phyloP scores from a whole-genome alignment of 2,888 invertebrate species.

The Dynastes hyllus region DNA sequence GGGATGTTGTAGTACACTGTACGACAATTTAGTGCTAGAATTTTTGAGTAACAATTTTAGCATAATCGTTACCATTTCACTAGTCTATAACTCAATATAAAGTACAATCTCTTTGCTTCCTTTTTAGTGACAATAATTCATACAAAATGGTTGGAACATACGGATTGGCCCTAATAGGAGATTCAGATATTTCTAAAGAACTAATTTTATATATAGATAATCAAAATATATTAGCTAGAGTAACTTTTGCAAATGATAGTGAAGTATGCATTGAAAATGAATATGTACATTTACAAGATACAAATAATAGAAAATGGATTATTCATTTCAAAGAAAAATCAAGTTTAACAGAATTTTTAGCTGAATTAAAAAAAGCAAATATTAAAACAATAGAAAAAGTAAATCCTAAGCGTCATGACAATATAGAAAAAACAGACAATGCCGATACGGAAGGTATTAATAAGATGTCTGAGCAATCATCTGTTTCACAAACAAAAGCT shows the following conservation, averaged over 20 bases:
- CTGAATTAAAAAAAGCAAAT: slow-evolving; percentile 10
- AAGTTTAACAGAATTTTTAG: slow-evolving; percentile 5
- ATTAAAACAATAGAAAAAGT: slow-evolving; percentile 2
- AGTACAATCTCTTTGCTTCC: neutral
- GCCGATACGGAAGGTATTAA: slow-evolving; percentile 52
- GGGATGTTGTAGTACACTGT: no score
- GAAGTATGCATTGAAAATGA: slow-evolving; percentile 60
- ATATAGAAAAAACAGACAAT: slow-evolving; percentile 7
- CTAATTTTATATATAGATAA: slow-evolving; percentile 68
- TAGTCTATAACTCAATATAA: no score
- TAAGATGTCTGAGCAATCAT: slow-evolving; percentile 57
- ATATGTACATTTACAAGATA: slow-evolving; percentile 65
- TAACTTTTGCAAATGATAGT: slow-evolving; percentile 59
- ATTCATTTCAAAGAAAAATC: slow-evolving; percentile 24
- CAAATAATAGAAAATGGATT: slow-evolving; percentile 63
- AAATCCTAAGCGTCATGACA: neutral
- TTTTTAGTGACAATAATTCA: slow-evolving; percentile 63
- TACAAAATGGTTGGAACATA: slow-evolving; percentile 68
- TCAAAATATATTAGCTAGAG: slow-evolving; percentile 64
- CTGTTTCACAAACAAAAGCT: slow-evolving; percentile 66
- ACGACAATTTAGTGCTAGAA: no score
- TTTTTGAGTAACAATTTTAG: no score
- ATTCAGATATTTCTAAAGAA: slow-evolving; percentile 61
- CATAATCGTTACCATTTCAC: no score
- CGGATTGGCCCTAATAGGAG: slow-evolving; percentile 71